Base-by-base conservation (phyloP, 2,797 vertebrate species). In the Florisuga fusca region DNA sequence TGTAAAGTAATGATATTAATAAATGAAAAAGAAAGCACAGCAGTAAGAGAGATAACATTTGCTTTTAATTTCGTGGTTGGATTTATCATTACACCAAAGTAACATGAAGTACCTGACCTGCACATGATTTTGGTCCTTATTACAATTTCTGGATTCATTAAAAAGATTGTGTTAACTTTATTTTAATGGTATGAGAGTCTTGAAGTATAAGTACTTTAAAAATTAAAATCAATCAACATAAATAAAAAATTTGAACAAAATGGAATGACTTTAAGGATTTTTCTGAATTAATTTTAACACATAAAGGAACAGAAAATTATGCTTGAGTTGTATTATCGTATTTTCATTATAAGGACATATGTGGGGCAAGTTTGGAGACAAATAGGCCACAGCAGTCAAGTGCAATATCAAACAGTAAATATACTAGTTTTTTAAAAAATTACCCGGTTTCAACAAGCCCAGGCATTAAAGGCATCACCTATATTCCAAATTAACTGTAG, bases 401-500 rank as follows among this genome's bases (percentile, higher is more conserved):
- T 90, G 55, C 62, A 88, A n/a, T 59, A n/a, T 58, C 61, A 79
- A 92, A 67, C 75, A 87, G 53, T 50, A 89, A 85, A 76, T 51
- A 64, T 1, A 66, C 20, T 74, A 17, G 20, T 13, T 54, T 76
- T 72, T 41, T 2, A 2, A 61, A 67, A 68, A 55, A 6, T 18
- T 46, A 6, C 17, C 8, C 2, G 8, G 20, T 87, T 95, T 90
- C 89, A 76, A 90, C 45, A 90, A 92, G 64, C 45, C 51, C 62
- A 7, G 46, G 46, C 43, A 67, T 3, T 11, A 94, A 83, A 66
- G 63, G 26, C 63, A 89, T 46, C 0, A 2, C 26, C 36, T 77
- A 7, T 74, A 36, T 77, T 92, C 89, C 72, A 95, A 90, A 94
- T 92, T 87, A 84, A 84, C 62, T 77, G 29, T 12, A 89, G 74